Evolutionary conservation across 2,888 invertebrate genomes (phyloP), one percentile per base, ranked within the genome.

Genomic region (Athalia circularis): DNA sequence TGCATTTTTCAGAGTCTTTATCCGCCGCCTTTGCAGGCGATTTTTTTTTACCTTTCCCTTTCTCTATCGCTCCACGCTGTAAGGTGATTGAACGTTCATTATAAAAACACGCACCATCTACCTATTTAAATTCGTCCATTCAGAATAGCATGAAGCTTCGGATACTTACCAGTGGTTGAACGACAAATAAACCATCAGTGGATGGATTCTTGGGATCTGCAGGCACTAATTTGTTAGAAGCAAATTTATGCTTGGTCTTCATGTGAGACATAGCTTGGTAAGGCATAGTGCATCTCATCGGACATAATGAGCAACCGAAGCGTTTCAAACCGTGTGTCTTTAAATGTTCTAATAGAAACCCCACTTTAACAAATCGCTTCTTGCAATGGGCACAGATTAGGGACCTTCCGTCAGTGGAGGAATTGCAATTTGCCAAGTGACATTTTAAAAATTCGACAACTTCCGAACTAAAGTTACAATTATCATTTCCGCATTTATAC

Each of bases 291-390:
- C 85, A 89, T 47, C 87, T 84, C 47, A 90, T 87, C 59, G 91
- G 87, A 84, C 95, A 95, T 47, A 94, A 72, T 5, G 92, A 92
- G 84, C 95, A 95, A 8, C 91, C 90, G 80, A 92, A 94, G 8
- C 93, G 90, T 82, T 92, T 91, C 0, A 91, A 87, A 0, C 93
- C 93, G 81, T 95, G 95, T 3, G 89, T 86, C 81, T 92, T 92
- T 13, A 95, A 87, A 84, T 95, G 95, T 5, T 93, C 92, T 9
- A 92, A 84, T 29, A 94, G 88, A 59, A 90, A 90, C 1, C 88
- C 86, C 1, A 89, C 82, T 65, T 90, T 91, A 79, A 91, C 90
- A 70, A 92, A 91, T 5, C 84, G 83, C 81, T 91, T 92, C 13
- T 87, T 85, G 81, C 93, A 93, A 83, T 93, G 92, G 0, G 87